These are phyloP conservation scores for Timema cristinae DNA, from an alignment of 2,888 invertebrate species.

Conservation along the genomic window DNA sequence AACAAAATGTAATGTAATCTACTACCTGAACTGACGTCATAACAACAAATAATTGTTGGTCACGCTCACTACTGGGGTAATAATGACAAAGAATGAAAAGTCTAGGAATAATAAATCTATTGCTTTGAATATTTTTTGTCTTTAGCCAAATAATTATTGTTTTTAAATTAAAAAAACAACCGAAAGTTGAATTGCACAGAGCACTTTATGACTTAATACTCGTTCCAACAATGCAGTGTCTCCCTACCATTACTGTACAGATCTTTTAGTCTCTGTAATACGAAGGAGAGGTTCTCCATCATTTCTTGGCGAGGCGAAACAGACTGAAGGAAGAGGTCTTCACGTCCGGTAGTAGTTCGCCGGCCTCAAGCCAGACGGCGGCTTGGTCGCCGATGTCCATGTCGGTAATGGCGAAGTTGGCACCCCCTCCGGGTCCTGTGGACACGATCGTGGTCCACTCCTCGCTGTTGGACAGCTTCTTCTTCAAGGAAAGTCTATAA, in stretches of 20 bases:
- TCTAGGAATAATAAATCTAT: no score
- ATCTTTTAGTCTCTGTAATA: constrained; percentile 10
- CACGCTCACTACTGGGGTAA: no score
- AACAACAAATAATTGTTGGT: no score
- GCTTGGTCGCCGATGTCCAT: constrained; percentile 40
- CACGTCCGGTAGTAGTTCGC: constrained; percentile 22
- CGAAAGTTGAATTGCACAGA: not conserved
- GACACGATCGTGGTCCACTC: constrained; percentile 27
- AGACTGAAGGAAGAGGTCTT: constrained; percentile 41
- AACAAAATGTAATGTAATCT: no score
- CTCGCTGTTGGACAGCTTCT: constrained; percentile 34
- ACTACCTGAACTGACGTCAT: no score
- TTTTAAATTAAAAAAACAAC: not conserved
- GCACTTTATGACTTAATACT: not conserved
- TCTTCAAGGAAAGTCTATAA: constrained; percentile 35
- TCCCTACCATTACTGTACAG: not conserved
- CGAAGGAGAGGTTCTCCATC: constrained; percentile 32
- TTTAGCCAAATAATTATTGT: not conserved
- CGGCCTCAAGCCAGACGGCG: constrained; percentile 30
- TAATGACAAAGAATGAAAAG: no score
- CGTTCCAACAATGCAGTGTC: not conserved
- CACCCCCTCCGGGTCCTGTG: constrained; percentile 40
- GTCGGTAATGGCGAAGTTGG: constrained; percentile 43
- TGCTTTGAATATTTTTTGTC: no score
- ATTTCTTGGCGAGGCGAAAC: constrained; percentile 43